Base-by-base conservation (phyloP, 2,113 vertebrate species). In the Chaetura pelagica region DNA sequence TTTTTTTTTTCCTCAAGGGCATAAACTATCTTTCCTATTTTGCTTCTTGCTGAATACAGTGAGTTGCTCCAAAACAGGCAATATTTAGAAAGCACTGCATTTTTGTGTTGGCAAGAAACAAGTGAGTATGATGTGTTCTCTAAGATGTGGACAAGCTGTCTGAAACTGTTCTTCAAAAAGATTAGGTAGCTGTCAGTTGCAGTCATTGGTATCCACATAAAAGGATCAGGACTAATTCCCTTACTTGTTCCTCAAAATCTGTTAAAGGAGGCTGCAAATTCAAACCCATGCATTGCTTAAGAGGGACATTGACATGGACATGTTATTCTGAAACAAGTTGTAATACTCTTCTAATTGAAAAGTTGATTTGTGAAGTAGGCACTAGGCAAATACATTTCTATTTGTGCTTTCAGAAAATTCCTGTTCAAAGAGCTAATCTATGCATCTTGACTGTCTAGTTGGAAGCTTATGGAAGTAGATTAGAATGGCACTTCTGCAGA, bases 311-410 rank as follows among this genome's bases (percentile, higher is more conserved):
- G 57, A 72, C 76, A 27, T 27, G 59, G 87, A 82, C 51, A 24
- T 84, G 90, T 95, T 92, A 93, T 75, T 93, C 82, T 85, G 86
- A 94, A 72, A 90, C 66, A 74, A 59, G 85, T 87, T 95, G 66
- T 84, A 88, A 95, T 89, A 84, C 61, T 87, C 61, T 91, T 94
- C 61, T 86, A 93, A 97, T 91, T 80, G 78, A 97, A 91, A 90
- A 72, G 26, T 75, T 54, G 4, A 61, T 94, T 84, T 84, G 15
- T 80, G 91, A 96, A 78, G 67, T 19, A 71, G 72, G 44, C 72
- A 58, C 78, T 92, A 83, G 80, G 73, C 20, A 63, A 30, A 61
- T 16, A 55, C 11, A 32, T 76, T 92, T 92, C 49, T 90, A 21
- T 92, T 49, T 89, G 57, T 75, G 19, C 86, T 85, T 92, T 87